Percentiles rank a stretch among this genome's conserved stretches.
Conservation (phyloP, 2,888 invertebrate species). For the Oithona nana region DNA sequence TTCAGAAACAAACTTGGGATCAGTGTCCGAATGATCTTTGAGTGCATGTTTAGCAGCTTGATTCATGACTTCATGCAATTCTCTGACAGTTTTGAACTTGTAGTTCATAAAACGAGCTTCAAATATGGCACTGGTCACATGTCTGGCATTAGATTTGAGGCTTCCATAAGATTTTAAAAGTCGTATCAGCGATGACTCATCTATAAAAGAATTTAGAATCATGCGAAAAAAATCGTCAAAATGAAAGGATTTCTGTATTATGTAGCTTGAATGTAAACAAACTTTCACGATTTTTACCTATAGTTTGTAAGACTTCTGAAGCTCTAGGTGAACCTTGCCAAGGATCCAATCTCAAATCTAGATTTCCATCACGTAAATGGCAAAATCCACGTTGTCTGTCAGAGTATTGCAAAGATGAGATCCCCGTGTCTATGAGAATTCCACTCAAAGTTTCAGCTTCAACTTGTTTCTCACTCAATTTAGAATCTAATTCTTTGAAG, state of each 20-base stretch:
- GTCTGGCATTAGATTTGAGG: not conserved
- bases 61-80: slow-evolving; percentile 3
- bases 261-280: no score
- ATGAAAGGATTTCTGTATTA: no score
- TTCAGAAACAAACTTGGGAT: not conserved
- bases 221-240: no score
- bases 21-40: not conserved
- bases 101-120: slow-evolving; percentile 6
- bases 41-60: not conserved
- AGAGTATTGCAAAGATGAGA: not conserved
- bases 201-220: no score
- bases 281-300: no score
- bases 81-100: not conserved
- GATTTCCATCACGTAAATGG: not conserved
- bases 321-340: not conserved
- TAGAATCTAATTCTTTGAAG: not conserved
- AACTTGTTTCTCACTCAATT: not conserved
- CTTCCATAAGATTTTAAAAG: slow-evolving; percentile 4
- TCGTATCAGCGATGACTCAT: not conserved
- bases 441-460: not conserved
- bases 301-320: slow-evolving; percentile 5
- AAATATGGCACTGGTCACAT: slow-evolving; percentile 3
- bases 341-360: slow-evolving; percentile 5
- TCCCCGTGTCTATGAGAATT: not conserved
- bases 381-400: not conserved